These are phyloP conservation scores for Drosophila paramelanica DNA, from an alignment of 2,888 invertebrate species.

Conservation along the genomic window DNA sequence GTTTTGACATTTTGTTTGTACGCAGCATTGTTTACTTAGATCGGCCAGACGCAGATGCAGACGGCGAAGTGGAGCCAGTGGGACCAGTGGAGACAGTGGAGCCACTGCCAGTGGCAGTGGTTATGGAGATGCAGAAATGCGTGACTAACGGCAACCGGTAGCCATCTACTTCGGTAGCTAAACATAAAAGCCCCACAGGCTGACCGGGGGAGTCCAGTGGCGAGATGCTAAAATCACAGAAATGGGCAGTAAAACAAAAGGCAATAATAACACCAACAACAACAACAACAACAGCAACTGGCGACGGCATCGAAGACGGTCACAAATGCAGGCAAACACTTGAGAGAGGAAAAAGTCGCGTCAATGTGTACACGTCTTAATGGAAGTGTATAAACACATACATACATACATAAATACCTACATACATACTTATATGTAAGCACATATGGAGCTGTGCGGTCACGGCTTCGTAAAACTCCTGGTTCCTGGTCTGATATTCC, in stretches of 20 bases:
- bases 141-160: conserved; percentile 81
- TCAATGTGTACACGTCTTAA: conserved; percentile 84
- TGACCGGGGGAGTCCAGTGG: conserved; percentile 28
- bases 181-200: conserved; percentile 65
- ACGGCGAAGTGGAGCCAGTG: conserved; percentile 26
- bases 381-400: conserved; percentile 81
- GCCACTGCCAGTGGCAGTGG: conserved; percentile 36
- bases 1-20: conserved; percentile 70
- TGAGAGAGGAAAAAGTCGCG: conserved; percentile 73
- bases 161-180: conserved; percentile 80
- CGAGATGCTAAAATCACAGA: conserved; percentile 73
- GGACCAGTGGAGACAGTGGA: conserved; percentile 11
- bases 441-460: neutral
- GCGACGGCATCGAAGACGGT: conserved; percentile 38
- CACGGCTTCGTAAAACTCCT: conserved; percentile 45
- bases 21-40: conserved; percentile 60
- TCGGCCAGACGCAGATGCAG: conserved; percentile 32
- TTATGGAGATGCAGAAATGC: conserved; percentile 77
- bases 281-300: conserved; percentile 7
- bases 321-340: conserved; percentile 79
- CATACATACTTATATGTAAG: conserved; percentile 2
- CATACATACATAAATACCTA: conserved; percentile 27
- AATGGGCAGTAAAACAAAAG: conserved; percentile 76
- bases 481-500: conserved; percentile 39
- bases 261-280: conserved; percentile 25